A percentile compares a stretch with the other conserved stretches of the same genome.
Evolutionary conservation across 2,888 invertebrate species (phyloP).

Genomic region (Lucinisca nassula): DNA sequence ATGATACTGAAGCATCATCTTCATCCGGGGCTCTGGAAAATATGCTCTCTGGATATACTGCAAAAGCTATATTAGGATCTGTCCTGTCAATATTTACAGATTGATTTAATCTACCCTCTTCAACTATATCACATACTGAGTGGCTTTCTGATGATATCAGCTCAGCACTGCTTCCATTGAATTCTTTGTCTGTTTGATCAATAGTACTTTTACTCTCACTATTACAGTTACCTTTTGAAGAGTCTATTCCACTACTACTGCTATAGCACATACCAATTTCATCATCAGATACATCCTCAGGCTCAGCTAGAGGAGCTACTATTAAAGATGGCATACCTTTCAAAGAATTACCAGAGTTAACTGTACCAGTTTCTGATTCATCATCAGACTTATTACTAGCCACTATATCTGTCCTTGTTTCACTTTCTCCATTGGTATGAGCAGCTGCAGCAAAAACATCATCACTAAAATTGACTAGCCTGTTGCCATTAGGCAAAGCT

Average conservation of each 20-base stretch:
- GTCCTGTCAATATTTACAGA: not conserved
- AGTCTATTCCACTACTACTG: not conserved
- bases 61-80: not conserved
- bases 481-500: not conserved
- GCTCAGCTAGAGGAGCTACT: conserved; percentile 69
- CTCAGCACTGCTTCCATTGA: conserved; percentile 1
- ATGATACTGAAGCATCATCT: not conserved
- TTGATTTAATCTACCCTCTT: not conserved
- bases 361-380: not conserved
- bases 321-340: conserved; percentile 18
- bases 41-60: not conserved
- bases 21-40: not conserved
- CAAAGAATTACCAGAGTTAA: not conserved
- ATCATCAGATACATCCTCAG: conserved; percentile 72
- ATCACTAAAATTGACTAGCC: not conserved
- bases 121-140: not conserved
- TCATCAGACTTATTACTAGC: not conserved
- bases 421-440: not conserved
- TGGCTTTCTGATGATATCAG: not conserved
- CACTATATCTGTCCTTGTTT: not conserved
- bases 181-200: not conserved
- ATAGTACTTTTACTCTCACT: not conserved
- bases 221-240: not conserved
- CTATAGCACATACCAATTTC: conserved; percentile 26
- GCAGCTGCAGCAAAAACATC: not conserved